Percentiles rank a stretch among this genome's conserved stretches.
Evolutionary conservation across 2,888 invertebrate genomes (phyloP).

Genomic region (Cephus runcator): DNA sequence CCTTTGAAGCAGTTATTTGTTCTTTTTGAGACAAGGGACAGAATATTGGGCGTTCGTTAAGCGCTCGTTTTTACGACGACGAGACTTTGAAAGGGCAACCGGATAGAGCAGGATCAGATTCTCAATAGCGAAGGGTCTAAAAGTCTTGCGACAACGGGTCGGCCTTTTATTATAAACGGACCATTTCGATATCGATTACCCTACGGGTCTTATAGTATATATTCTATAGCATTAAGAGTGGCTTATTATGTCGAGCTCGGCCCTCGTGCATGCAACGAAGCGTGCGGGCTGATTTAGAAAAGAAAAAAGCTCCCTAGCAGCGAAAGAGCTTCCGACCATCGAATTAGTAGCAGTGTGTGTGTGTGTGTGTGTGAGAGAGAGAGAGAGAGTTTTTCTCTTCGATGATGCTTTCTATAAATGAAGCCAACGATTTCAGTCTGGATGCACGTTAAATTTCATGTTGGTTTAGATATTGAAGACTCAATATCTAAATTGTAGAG

Average conservation of each 20-base stretch:
- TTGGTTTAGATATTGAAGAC: background rate
- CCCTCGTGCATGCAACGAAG: conserved; percentile 1
- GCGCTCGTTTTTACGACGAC: background rate
- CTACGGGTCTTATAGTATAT: background rate
- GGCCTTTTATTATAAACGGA: background rate
- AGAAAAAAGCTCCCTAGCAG: background rate
- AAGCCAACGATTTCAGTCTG: background rate
- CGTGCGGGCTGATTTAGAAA: background rate
- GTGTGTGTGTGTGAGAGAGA: background rate
- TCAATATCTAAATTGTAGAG: background rate
- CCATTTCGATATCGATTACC: background rate
- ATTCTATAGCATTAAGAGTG: background rate
- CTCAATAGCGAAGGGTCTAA: background rate
- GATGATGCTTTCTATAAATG: background rate
- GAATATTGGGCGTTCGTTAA: background rate
- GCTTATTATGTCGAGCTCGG: background rate
- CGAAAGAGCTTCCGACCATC: background rate
- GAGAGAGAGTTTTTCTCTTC: background rate
- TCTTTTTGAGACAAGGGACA: background rate
- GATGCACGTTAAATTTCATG: background rate
- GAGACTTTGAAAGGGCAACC: background rate
- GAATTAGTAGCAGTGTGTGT: background rate
- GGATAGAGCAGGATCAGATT: background rate
- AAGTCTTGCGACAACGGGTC: background rate
- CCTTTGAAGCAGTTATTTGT: background rate